A percentile compares a stretch with the other conserved stretches of the same genome.
phyloP scores from a whole-genome alignment of 2,797 vertebrate genomes.

The Schizopygopsis malacanthus region DNA sequence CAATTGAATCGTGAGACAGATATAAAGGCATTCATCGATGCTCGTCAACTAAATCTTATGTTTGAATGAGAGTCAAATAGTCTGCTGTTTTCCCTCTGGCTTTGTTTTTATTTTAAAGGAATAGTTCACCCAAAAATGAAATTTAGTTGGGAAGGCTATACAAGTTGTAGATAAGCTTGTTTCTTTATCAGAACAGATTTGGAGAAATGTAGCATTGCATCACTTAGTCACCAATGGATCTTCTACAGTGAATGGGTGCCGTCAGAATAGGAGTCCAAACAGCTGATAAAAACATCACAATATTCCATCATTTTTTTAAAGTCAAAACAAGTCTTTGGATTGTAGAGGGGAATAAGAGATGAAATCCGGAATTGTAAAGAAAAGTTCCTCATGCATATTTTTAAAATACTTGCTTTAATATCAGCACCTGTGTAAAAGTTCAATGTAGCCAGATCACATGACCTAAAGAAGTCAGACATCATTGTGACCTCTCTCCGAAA shows the following conservation, averaged over 20 bases:
- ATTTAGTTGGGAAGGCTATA: not conserved
- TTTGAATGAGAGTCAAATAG: not conserved
- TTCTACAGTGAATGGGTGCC: not conserved
- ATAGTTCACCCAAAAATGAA: not conserved
- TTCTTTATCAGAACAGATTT: not conserved
- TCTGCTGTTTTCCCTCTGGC: not conserved
- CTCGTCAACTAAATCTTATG: conserved; percentile 16
- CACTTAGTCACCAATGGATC: not conserved
- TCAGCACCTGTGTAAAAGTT: not conserved
- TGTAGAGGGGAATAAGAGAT: not conserved
- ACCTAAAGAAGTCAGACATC: not conserved
- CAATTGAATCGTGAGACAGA: conserved; percentile 6
- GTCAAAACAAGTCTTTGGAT: not conserved
- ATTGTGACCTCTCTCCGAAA: not conserved
- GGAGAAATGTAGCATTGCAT: not conserved
- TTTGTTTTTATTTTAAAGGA: not conserved
- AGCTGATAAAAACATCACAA: not conserved
- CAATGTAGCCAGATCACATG: not conserved
- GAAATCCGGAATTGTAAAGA: not conserved
- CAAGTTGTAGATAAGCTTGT: not conserved
- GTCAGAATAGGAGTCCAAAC: not conserved
- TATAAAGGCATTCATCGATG: conserved; percentile 13
- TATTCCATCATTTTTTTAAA: not conserved
- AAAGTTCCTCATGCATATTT: not conserved
- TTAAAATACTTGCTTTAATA: not conserved